phyloP scores from a whole-genome alignment of 2,888 invertebrate genomes.

The Papilio gigon region DNA sequence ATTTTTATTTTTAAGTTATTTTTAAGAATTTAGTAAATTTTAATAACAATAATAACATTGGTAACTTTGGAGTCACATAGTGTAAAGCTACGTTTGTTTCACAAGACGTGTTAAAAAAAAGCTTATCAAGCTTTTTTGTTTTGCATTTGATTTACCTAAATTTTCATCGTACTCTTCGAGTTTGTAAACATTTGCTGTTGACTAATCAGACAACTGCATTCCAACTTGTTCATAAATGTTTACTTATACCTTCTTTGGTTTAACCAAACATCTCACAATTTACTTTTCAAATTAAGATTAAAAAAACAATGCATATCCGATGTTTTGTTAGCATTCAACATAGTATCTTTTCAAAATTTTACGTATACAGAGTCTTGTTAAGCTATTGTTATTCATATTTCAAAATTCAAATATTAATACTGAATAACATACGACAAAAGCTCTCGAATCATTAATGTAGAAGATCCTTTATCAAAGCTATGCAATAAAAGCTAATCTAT shows the following conservation, averaged over 20 bases:
- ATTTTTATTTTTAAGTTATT: too few relatives aligned
- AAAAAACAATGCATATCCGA: not conserved
- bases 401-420: too few relatives aligned
- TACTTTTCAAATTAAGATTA: not conserved
- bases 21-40: not conserved
- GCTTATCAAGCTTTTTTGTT: not conserved
- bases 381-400: too few relatives aligned
- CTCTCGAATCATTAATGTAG: too few relatives aligned
- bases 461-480: not conserved
- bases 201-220: constrained; percentile 22
- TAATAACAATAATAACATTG: not conserved
- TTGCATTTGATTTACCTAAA: constrained; percentile 15
- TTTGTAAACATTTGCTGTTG: constrained; percentile 19
- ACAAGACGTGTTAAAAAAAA: constrained; percentile 3
- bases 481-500: not conserved
- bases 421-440: too few relatives aligned
- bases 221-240: constrained; percentile 5
- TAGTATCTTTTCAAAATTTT: too few relatives aligned
- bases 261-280: not conserved
- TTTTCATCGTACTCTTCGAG: constrained; percentile 10
- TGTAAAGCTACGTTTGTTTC: not conserved
- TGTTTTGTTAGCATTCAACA: too few relatives aligned
- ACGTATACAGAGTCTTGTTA: too few relatives aligned
- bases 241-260: not conserved
- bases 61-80: not conserved